Evolutionary conservation across 92 coral and sea anemone species (phyloP), one percentile per base, ranked within the genome.

Genomic region (Ricordea florida): DNA sequence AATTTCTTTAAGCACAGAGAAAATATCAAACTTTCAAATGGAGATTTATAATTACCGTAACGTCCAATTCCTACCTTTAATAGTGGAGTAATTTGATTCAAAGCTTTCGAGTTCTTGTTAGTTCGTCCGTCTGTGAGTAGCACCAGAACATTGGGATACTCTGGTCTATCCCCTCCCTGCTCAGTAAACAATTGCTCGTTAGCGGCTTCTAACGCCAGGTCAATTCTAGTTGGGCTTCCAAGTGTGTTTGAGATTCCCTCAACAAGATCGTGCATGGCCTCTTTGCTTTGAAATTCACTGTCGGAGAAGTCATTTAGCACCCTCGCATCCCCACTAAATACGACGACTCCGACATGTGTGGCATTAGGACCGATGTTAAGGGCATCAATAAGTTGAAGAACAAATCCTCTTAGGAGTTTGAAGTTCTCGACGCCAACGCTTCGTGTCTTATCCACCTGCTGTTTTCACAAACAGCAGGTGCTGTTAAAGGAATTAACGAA

Each of bases 121-220:
- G 78, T 70, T 26, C 16, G 52, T 20, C 78, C 78, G 55, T 71
- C 78, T 8, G 78, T 53, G 4, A 71, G 6, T 2, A 71, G 66
- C 20, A 71, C 8, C 48, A 71, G 30, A 30, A 40, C 66, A 21
- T 71, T 71, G 55, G 78, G 78, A 40, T 36, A 43, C 25, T 9
- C 6, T 10, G 64, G 30, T 31, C 78, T 71, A 41, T 58, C 63
- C 25, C 78, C 78, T 29, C 55, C 66, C 56, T 38, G 18, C 34
- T 6, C 27, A 17, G 78, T 53, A n/a, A 71, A 71, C 13, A 71
- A 41, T 17, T 37, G 10, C 0, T 71, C 53, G 22, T 71, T 38
- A 4, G 78, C 78, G 5, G 52, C 66, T 11, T 37, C n/a, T 28
- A 71, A 56, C 9, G 78, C 78, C 5, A 22, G 45, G 30, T 71